A percentile compares a stretch with the other conserved stretches of the same genome.
Conservation (phyloP, 2,888 invertebrate species). For the Asteroscopus sphinx region DNA sequence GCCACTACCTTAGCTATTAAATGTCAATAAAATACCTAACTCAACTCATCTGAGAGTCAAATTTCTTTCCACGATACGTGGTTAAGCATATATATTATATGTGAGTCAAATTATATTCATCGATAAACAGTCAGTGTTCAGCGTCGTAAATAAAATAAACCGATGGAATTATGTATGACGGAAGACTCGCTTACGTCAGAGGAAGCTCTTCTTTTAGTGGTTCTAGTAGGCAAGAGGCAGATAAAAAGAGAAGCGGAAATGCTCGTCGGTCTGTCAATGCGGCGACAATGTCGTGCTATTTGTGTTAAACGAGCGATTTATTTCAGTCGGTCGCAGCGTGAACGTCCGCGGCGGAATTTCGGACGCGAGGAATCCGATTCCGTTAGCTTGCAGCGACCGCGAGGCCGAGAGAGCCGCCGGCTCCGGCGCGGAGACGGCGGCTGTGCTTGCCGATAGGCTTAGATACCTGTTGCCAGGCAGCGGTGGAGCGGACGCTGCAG, state of each 20-base stretch:
- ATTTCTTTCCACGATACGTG: slow-evolving; percentile 55
- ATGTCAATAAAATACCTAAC: slow-evolving; percentile 59
- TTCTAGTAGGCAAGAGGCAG: slow-evolving; percentile 58
- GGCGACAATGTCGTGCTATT: slow-evolving; percentile 87
- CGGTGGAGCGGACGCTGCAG: slow-evolving; percentile 47
- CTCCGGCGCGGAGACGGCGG: slow-evolving; percentile 56
- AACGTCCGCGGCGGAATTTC: slow-evolving; percentile 88
- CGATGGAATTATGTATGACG: slow-evolving; percentile 69
- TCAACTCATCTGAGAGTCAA: slow-evolving; percentile 53
- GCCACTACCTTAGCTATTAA: slow-evolving; percentile 32
- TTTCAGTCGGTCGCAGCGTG: slow-evolving; percentile 88
- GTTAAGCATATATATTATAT: slow-evolving; percentile 51
- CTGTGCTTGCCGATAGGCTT: slow-evolving; percentile 54
- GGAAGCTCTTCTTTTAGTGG: slow-evolving; percentile 70
- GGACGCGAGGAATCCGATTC: slow-evolving; percentile 86
- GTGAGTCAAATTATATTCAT: slow-evolving; percentile 69
- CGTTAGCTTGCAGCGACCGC: slow-evolving; percentile 77
- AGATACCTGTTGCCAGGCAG: slow-evolving; percentile 66
- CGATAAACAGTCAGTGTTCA: slow-evolving; percentile 47
- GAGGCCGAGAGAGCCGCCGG: slow-evolving; percentile 53
- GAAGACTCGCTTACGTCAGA: slow-evolving; percentile 76
- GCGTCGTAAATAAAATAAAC: slow-evolving; percentile 62
- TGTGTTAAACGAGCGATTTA: slow-evolving; percentile 88
- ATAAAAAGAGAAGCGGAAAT: slow-evolving; percentile 87
- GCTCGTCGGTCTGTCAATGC: slow-evolving; percentile 85